phyloP scores from a whole-genome alignment of 2,888 invertebrate species.

The Chrysolina oricalcia region DNA sequence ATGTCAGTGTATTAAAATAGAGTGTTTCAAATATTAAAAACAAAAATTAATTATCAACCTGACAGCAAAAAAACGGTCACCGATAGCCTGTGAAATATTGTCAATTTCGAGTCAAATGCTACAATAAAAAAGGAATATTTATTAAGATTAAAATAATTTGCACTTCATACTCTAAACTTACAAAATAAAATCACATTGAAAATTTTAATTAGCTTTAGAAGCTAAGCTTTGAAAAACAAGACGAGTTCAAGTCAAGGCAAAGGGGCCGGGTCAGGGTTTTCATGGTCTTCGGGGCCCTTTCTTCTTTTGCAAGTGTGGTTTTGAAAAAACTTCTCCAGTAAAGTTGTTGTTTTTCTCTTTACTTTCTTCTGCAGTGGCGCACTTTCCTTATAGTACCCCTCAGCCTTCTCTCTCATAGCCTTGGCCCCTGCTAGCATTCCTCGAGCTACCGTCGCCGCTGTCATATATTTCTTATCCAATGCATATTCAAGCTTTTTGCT shows the following conservation, averaged over 20 bases:
- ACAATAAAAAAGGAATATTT: too few species aligned
- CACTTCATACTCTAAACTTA: too few species aligned
- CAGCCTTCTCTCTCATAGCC: not conserved
- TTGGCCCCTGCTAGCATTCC: conserved; percentile 3
- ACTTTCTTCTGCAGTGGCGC: not conserved
- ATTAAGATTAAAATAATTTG: too few species aligned
- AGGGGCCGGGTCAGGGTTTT: not conserved
- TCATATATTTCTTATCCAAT: conserved; percentile 2
- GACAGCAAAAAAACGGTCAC: too few species aligned
- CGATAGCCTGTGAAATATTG: too few species aligned
- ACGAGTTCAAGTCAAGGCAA: not conserved
- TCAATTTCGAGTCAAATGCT: too few species aligned
- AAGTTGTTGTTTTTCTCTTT: not conserved
- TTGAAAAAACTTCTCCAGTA: not conserved
- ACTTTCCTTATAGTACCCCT: conserved; percentile 6
- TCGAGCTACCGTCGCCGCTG: not conserved
- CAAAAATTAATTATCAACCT: too few species aligned
- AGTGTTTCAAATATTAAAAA: too few species aligned
- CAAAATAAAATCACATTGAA: too few species aligned
- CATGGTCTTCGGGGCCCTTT: not conserved
- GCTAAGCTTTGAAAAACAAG: not conserved
- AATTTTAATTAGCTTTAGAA: too few species aligned
- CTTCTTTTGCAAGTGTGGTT: not conserved
- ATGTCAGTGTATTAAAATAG: too few species aligned
- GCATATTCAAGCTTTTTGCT: conserved; percentile 14